Evolutionary conservation across 2,888 invertebrate species (phyloP), one percentile per base, ranked within the genome.

Genomic region (Autographa pulchrina): DNA sequence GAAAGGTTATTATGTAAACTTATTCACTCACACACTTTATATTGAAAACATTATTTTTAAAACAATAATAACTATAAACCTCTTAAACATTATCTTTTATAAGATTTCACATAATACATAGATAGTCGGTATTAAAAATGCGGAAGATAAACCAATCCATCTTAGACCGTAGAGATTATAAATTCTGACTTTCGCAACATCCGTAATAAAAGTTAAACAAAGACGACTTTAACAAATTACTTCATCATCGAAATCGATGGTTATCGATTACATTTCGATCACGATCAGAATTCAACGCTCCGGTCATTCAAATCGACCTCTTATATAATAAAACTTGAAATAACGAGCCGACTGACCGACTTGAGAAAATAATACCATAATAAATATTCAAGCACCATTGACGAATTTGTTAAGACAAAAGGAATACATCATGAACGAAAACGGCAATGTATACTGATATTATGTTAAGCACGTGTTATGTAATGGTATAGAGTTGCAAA

Each of bases 301-400:
- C 82, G 82, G 86, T 85, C 81, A 86, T 79, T 81, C 78, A 70
- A 66, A 76, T 43, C 70, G 31, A 62, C 32, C 65, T 75, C 71
- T 90, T 90, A 86, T 83, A 75, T 83, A 86, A 87, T 65, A 65
- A 68, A 64, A 72, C 68, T 75, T 68, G 74, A 78, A 82, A 69
- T 75, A 80, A 82, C 77, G 74, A 75, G 83, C 82, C 75, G 77
- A 76, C 68, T 88, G 87, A 85, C 89, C 88, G 86, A 86, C 78
- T 85, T 85, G 69, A 68, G 67, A 75, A 71, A 73, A 70, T 85
- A 80, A 74, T 71, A 76, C 80, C 83, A 83, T 83, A 82, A 85
- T 82, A 80, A 79, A 81, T 75, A 83, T 85, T 83, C 78, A 79
- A 72, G 80, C 79, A 81, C 83, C 83, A 86, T 81, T 74, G 83